Evolutionary conservation across 2,797 vertebrate species (phyloP).

Genomic region (Cyclura pinguis): DNA sequence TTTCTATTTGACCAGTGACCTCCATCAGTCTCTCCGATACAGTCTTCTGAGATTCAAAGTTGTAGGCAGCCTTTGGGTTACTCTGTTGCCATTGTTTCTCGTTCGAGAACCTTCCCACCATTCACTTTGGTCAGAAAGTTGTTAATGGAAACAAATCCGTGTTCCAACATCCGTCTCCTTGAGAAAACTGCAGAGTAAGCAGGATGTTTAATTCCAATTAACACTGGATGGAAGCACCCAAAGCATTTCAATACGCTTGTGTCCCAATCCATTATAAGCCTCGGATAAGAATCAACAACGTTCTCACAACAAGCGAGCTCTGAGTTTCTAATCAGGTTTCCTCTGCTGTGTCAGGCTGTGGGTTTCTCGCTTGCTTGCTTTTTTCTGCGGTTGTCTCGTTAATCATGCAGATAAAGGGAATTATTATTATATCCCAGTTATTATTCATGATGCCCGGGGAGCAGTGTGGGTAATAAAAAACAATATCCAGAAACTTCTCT

Average conservation of each 20-base stretch:
- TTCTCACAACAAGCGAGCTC: not conserved
- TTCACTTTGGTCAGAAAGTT: not conserved
- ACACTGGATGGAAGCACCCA: not conserved
- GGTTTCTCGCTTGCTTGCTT: no score
- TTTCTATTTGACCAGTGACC: not conserved
- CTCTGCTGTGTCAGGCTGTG: not conserved
- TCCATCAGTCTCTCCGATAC: not conserved
- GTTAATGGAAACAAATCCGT: not conserved
- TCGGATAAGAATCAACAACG: not conserved
- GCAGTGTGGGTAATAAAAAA: not conserved
- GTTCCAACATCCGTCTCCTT: not conserved
- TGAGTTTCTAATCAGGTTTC: not conserved
- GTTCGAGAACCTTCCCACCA: accelerated
- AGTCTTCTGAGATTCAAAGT: not conserved
- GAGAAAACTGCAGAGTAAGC: not conserved
- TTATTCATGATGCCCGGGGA: slow-evolving; percentile 10
- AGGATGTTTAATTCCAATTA: not conserved
- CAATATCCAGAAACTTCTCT: not conserved
- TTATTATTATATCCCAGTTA: not conserved
- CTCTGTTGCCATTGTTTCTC: not conserved
- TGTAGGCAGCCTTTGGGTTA: not conserved
- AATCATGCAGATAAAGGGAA: not conserved
- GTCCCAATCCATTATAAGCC: not conserved
- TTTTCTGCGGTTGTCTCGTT: not conserved
- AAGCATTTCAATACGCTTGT: slow-evolving; percentile 6